Evolutionary conservation across 2,797 vertebrate genomes (phyloP).

Genomic region (Hipposideros larvatus): DNA sequence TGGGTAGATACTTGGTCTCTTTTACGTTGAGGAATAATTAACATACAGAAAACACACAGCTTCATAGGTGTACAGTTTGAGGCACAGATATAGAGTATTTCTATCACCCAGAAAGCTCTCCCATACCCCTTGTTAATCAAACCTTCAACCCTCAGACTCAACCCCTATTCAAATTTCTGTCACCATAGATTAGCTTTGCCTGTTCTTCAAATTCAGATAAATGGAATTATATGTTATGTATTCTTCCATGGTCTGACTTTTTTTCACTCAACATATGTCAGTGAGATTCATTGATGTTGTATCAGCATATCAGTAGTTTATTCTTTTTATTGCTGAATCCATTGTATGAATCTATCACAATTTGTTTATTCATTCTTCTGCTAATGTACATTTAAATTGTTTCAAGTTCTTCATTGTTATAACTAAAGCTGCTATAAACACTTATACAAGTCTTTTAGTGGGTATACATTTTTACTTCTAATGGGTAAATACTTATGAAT

Average conservation of each 20-base stretch:
- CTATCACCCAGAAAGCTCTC: background rate
- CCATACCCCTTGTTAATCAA: background rate
- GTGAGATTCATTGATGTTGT: background rate
- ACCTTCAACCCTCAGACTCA: background rate
- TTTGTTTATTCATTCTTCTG: background rate
- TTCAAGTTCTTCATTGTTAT: background rate
- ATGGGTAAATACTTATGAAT: constrained; percentile 20
- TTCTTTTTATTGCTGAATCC: background rate
- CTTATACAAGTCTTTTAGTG: background rate
- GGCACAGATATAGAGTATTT: background rate
- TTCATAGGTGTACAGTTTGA: background rate
- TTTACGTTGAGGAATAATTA: background rate
- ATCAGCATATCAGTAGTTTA: background rate
- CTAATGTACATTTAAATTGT: background rate
- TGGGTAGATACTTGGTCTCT: background rate
- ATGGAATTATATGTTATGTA: background rate
- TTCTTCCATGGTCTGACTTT: background rate
- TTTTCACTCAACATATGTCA: background rate
- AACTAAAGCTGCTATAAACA: background rate
- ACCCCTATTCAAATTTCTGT: background rate
- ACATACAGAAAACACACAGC: background rate
- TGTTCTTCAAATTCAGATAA: background rate
- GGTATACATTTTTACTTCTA: background rate
- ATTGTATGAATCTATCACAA: background rate
- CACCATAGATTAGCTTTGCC: background rate